A percentile compares a stretch with the other conserved stretches of the same genome.
These are phyloP conservation scores for Merodon equestris DNA, from an alignment of 2,888 invertebrate genomes.

Conservation along the genomic window DNA sequence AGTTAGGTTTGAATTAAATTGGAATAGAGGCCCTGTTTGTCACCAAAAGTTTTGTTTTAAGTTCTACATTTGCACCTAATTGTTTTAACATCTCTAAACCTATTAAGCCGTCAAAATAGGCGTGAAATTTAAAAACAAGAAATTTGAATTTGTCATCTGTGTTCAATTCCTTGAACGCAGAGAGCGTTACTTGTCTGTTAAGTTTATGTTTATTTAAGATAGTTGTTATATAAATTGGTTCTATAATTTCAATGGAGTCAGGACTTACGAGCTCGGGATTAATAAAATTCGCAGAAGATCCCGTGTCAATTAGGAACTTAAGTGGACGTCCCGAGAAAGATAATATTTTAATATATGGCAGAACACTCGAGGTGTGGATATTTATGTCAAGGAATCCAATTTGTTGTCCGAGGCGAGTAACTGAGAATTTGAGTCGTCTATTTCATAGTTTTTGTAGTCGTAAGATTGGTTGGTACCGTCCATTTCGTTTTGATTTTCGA, in stretches of 20 bases:
- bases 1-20: conserved; percentile 12
- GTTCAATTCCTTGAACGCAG: conserved; percentile 41
- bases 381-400: conserved; percentile 23
- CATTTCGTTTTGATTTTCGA: too few species aligned
- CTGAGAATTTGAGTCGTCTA: conserved; percentile 18
- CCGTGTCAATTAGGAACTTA: conserved; percentile 33
- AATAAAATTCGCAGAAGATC: conserved; percentile 39
- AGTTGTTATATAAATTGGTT: conserved; percentile 21
- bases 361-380: not conserved
- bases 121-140: conserved; percentile 57
- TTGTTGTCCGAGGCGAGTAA: conserved; percentile 32
- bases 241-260: conserved; percentile 19
- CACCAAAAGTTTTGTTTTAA: conserved; percentile 24
- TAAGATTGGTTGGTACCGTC: not conserved
- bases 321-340: not conserved
- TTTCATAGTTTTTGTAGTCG: not conserved
- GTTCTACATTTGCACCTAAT: conserved; percentile 25
- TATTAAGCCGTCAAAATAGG: conserved; percentile 57
- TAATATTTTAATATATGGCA: conserved; percentile 26
- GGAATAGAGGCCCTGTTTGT: conserved; percentile 7
- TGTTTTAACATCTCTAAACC: conserved; percentile 54
- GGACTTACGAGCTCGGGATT: conserved; percentile 22
- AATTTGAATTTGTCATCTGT: conserved; percentile 28
- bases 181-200: conserved; percentile 31
- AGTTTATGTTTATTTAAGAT: conserved; percentile 36